Conservation (phyloP, 2,797 vertebrate genomes). For the Danio choprae region DNA sequence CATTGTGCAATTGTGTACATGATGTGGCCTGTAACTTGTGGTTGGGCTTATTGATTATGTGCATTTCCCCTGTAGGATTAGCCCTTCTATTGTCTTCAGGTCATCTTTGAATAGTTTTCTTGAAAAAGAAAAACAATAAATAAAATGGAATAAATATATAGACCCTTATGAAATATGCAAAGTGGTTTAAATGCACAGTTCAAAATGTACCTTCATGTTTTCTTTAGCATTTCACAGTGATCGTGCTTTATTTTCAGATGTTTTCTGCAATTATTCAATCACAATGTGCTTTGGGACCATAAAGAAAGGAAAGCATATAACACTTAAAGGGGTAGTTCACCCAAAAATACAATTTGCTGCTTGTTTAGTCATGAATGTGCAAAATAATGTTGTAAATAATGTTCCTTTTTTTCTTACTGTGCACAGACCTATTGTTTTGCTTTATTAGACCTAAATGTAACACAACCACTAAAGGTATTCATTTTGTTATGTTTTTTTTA, state of each 20-base stretch:
- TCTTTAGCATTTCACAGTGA: background rate
- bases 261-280: background rate
- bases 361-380: no score
- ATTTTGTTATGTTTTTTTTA: no score
- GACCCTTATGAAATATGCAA: background rate
- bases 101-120: background rate
- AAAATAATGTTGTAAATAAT: no score
- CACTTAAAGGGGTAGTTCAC: no score
- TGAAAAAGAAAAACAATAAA: background rate
- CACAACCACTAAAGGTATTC: no score
- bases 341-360: no score
- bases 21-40: background rate
- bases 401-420: no score
- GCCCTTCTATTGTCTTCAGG: background rate
- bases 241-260: background rate
- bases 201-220: background rate
- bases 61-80: background rate
- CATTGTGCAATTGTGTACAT: background rate
- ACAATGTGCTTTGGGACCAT: background rate
- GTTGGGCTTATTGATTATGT: background rate
- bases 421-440: no score
- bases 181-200: conserved; percentile 20
- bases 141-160: background rate
- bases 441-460: no score
- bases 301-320: no score